These are phyloP conservation scores for Drosophila kanapiae DNA, from an alignment of 1,140 invertebrate genomes.

Conservation along the genomic window DNA sequence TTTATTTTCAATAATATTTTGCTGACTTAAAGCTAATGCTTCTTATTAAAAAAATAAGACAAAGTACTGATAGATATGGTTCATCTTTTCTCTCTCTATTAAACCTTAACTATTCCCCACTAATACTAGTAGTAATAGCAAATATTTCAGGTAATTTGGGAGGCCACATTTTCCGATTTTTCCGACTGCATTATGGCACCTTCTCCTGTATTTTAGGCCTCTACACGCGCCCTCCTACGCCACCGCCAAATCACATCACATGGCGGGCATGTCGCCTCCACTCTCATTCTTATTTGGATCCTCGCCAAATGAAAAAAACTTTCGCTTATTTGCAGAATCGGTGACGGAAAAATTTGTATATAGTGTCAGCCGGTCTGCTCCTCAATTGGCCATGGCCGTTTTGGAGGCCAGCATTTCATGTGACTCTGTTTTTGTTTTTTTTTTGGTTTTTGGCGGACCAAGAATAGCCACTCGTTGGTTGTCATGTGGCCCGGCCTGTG, in stretches of 20 bases:
- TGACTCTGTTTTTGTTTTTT: slow-evolving; percentile 54
- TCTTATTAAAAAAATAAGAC: no score
- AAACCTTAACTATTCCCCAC: no score
- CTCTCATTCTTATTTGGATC: slow-evolving; percentile 9
- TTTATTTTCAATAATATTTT: no score
- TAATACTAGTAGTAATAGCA: no score
- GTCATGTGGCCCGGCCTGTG: slow-evolving; percentile 55
- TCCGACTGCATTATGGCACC: background rate
- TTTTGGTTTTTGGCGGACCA: slow-evolving; percentile 28
- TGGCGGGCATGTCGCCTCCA: slow-evolving; percentile 7
- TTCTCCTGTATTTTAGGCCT: slow-evolving; percentile 13
- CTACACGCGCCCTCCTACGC: slow-evolving; percentile 68
- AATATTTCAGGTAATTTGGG: no score
- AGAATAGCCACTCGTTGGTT: slow-evolving; percentile 51
- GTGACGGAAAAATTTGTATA: slow-evolving; percentile 58
- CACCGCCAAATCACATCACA: slow-evolving; percentile 35
- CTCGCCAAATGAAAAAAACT: slow-evolving; percentile 57
- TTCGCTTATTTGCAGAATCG: slow-evolving; percentile 50
- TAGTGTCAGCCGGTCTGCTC: slow-evolving; percentile 12
- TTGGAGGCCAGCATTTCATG: slow-evolving; percentile 76
- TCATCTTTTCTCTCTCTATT: no score
- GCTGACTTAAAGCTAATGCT: no score
- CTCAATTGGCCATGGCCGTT: slow-evolving; percentile 65
- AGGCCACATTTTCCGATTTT: background rate
- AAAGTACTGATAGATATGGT: no score